phyloP scores from a whole-genome alignment of 1,140 invertebrate species.

The Amphibalanus amphitrite region DNA sequence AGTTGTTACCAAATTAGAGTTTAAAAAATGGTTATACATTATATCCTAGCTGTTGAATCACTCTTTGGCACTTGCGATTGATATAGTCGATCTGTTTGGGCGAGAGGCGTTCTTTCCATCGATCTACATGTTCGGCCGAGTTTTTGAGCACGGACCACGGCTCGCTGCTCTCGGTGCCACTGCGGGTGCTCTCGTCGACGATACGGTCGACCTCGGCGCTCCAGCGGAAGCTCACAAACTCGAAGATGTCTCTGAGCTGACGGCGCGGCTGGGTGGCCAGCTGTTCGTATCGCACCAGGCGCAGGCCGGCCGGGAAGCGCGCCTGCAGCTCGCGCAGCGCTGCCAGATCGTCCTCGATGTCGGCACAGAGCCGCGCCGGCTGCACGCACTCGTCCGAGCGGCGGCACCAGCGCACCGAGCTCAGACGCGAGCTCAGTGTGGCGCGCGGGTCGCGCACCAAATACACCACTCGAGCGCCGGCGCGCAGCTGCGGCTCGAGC shows the following conservation, averaged over 20 bases:
- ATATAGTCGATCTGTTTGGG: constrained; percentile 16
- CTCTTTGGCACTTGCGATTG: constrained; percentile 17
- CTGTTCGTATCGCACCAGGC: constrained; percentile 23
- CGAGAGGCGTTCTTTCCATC: constrained; percentile 19
- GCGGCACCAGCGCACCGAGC: constrained; percentile 23
- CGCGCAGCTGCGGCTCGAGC: constrained; percentile 16
- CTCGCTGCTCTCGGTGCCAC: constrained; percentile 13
- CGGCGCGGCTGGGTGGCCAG: constrained; percentile 19
- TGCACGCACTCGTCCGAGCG: constrained; percentile 20
- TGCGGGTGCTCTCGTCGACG: constrained; percentile 16
- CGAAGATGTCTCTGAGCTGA: constrained; percentile 20
- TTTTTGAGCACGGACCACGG: constrained; percentile 20
- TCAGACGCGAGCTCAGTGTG: constrained; percentile 22
- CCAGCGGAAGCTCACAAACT: constrained; percentile 19
- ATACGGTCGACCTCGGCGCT: constrained; percentile 13
- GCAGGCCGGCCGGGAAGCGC: constrained; percentile 18
- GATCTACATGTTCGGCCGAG: constrained; percentile 18
- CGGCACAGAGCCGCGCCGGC: constrained; percentile 20
- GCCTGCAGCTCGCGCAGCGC: constrained; percentile 19
- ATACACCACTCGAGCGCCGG: constrained; percentile 22
- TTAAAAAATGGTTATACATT: too few species aligned
- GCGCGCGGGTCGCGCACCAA: constrained; percentile 25
- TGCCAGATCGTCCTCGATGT: constrained; percentile 20
- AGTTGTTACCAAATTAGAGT: too few species aligned
- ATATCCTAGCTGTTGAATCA: constrained; percentile 18